Evolutionary conservation across 2,797 vertebrate species (phyloP).

Genomic region (Micrastur ruficollis): DNA sequence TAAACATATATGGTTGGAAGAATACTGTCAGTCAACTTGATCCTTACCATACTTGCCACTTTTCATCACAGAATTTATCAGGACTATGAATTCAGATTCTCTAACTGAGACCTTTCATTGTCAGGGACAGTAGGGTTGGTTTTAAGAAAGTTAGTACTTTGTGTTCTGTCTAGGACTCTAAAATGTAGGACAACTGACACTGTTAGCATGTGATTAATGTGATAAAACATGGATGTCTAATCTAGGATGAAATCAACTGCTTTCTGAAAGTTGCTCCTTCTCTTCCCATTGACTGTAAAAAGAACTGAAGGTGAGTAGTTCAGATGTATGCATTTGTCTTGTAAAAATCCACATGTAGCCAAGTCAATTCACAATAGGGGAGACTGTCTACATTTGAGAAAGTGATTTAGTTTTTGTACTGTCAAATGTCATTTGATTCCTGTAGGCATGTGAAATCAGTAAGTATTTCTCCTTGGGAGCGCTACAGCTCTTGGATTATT

Average conservation of each 20-base stretch:
- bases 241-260: not conserved
- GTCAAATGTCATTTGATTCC: not conserved
- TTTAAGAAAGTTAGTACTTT: not conserved
- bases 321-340: not conserved
- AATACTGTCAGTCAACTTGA: not conserved
- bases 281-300: not conserved
- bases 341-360: not conserved
- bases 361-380: not conserved
- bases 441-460: not conserved
- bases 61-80: not conserved
- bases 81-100: not conserved
- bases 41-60: not conserved
- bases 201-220: not conserved
- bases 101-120: not conserved
- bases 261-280: not conserved
- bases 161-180: not conserved
- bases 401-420: not conserved
- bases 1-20: not conserved
- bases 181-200: not conserved
- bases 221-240: not conserved
- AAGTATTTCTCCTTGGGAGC: not conserved
- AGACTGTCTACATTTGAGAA: not conserved
- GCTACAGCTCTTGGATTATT: not conserved
- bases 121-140: not conserved
- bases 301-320: not conserved